Base-by-base conservation (phyloP, 1,140 invertebrate species). In the Metopolophium dirhodum region DNA sequence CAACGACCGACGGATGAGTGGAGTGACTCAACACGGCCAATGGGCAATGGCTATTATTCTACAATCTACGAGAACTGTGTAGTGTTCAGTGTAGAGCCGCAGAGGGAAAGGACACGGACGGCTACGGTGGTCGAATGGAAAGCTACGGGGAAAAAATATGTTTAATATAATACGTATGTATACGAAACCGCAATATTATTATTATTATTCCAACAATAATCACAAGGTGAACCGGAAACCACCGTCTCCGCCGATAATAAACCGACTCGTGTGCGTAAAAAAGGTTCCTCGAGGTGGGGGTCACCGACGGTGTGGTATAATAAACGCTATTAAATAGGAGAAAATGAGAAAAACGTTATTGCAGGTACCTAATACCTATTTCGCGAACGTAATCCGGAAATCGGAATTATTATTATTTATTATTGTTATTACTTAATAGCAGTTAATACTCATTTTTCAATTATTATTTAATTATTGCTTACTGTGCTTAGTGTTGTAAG, bases 171-270 rank as follows among this genome's bases (percentile, higher is more conserved):
- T 68, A 18, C 30, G 11, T 68, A 68, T 68, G 61, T 35, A n/a
- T 14, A n/a, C 61, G 61, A 77, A 77, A 77, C 61, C n/a, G 30
- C 61, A n/a, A 23, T 54, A 22, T 77, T 77, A n/a, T 88, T 49
- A 88, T 88, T 88, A 35, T 54, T 54, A 88, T 49, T 87, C 77
- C 37, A 45, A 85, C n/a, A 45, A 88, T 22, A 35, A 20, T 30
- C 87, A 30, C 87, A 51, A 88, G 87, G 87, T n/a, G 47, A 88
- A 54, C 87, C 87, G 87, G 87, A 88, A 51, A 35, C n/a, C n/a
- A 20, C n/a, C n/a, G 26, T 9, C 45, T 26, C 23, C 26, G 45
- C 3, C 83, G 83, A 41, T 26, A 26, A 45, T 26, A 26, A 41
- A 45, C 61, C 14, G 14, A n/a, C n/a, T 77, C 61, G 14, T 77